These are phyloP conservation scores for Diplodus puntazzo DNA, from an alignment of 2,797 vertebrate genomes.

Conservation along the genomic window DNA sequence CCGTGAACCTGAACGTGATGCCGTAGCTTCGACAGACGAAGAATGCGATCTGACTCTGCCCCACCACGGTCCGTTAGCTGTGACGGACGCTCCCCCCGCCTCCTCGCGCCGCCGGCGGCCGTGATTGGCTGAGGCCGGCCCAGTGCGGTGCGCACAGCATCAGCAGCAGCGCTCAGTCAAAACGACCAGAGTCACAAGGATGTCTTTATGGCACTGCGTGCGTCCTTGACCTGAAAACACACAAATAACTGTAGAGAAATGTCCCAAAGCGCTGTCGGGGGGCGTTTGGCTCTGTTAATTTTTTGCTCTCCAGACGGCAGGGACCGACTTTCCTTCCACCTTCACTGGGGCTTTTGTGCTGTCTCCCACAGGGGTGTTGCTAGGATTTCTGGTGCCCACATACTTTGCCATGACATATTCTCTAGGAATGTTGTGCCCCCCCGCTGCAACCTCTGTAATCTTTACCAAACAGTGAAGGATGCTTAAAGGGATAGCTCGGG, in stretches of 20 bases:
- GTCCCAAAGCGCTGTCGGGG: not conserved
- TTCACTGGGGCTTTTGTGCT: not conserved
- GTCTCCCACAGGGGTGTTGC: not conserved
- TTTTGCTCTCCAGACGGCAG: not conserved
- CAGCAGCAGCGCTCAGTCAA: conserved; percentile 61
- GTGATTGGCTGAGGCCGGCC: conserved; percentile 75
- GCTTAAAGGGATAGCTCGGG: no score
- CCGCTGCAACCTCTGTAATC: not conserved
- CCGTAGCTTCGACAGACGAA: conserved; percentile 58
- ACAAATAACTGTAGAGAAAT: conserved; percentile 26
- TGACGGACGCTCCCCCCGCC: conserved; percentile 51
- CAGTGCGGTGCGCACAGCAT: conserved; percentile 72
- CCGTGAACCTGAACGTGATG: conserved; percentile 61
- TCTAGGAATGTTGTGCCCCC: not conserved
- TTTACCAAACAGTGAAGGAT: not conserved
- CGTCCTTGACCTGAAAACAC: conserved; percentile 70
- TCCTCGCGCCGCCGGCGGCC: conserved; percentile 30
- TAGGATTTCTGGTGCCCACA: not conserved
- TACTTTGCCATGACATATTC: not conserved
- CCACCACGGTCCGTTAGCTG: conserved; percentile 47
- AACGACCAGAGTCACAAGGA: conserved; percentile 56
- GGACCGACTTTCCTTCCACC: not conserved
- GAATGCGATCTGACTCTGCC: conserved; percentile 60
- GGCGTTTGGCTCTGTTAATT: not conserved
- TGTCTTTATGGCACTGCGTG: conserved; percentile 35